These are phyloP conservation scores for Aphodius granarius DNA, from an alignment of 2,888 invertebrate species.

Conservation along the genomic window DNA sequence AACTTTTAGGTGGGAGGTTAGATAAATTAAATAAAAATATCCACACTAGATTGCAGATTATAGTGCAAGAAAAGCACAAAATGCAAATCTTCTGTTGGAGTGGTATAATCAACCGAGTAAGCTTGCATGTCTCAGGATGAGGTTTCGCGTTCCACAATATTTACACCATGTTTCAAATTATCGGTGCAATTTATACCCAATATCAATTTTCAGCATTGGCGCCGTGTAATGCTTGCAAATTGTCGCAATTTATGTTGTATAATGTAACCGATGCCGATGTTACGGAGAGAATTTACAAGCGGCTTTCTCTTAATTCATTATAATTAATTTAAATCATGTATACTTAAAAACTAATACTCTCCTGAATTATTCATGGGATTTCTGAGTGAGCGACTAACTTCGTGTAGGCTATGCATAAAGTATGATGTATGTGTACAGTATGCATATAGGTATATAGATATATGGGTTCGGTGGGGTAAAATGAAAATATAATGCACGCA, in stretches of 20 bases:
- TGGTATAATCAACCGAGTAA: neutral
- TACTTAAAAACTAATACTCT: neutral
- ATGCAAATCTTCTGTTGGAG: neutral
- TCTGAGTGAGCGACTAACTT: neutral
- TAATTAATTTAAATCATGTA: neutral
- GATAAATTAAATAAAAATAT: neutral
- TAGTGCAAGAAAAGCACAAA: neutral
- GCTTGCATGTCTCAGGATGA: neutral
- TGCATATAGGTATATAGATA: neutral
- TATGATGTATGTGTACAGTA: neutral
- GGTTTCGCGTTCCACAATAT: neutral
- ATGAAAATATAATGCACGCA: neutral
- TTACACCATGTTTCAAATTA: neutral
- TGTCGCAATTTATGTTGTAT: neutral
- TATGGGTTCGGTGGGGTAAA: neutral
- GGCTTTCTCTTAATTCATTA: neutral
- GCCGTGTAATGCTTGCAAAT: neutral
- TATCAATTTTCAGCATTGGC: neutral
- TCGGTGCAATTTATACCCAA: neutral
- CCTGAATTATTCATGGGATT: neutral
- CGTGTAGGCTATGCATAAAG: neutral
- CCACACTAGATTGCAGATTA: neutral
- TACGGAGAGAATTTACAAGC: neutral
- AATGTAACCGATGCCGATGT: neutral
- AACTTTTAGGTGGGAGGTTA: too few species aligned